A percentile compares a stretch with the other conserved stretches of the same genome.
phyloP scores from a whole-genome alignment of 2,888 invertebrate genomes.

The Brachypterus glaber region DNA sequence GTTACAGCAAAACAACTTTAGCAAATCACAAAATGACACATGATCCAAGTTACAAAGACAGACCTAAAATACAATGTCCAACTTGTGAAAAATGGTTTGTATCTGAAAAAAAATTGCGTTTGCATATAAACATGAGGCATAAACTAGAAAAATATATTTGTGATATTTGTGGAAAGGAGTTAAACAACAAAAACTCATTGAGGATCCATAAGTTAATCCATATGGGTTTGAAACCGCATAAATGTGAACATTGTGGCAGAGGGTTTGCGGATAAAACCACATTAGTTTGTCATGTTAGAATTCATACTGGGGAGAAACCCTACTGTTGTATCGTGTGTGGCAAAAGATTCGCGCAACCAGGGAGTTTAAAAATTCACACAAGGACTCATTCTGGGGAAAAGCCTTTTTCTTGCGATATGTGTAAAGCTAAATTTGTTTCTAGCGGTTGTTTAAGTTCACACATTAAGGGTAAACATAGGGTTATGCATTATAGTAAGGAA shows the following conservation, averaged over 20 bases:
- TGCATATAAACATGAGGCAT: conserved; percentile 24
- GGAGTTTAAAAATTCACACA: conserved; percentile 34
- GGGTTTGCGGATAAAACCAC: conserved; percentile 48
- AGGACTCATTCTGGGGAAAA: conserved; percentile 46
- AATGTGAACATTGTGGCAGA: conserved; percentile 49
- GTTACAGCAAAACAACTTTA: conserved; percentile 25
- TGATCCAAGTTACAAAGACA: conserved; percentile 20
- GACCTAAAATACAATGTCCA: conserved; percentile 25
- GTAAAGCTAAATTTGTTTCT: conserved; percentile 45
- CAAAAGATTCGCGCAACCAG: conserved; percentile 42
- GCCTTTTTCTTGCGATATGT: conserved; percentile 46
- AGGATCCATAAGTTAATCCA: conserved; percentile 28
- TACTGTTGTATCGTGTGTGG: conserved; percentile 47
- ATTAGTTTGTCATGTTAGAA: conserved; percentile 45
- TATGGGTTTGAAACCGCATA: conserved; percentile 37
- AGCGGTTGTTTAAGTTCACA: conserved; percentile 16
- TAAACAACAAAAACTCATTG: conserved; percentile 35
- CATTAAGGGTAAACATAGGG: background rate
- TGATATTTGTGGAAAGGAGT: conserved; percentile 44
- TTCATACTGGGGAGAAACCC: conserved; percentile 46
- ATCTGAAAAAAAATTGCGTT: conserved; percentile 22
- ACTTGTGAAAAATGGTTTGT: conserved; percentile 24
- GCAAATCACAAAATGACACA: conserved; percentile 26
- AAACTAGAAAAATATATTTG: conserved; percentile 33
- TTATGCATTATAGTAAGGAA: too few species aligned